A percentile compares a stretch with the other conserved stretches of the same genome.
These are phyloP conservation scores for Emydoidea blandingii DNA, from an alignment of 2,797 vertebrate species.

Conservation along the genomic window DNA sequence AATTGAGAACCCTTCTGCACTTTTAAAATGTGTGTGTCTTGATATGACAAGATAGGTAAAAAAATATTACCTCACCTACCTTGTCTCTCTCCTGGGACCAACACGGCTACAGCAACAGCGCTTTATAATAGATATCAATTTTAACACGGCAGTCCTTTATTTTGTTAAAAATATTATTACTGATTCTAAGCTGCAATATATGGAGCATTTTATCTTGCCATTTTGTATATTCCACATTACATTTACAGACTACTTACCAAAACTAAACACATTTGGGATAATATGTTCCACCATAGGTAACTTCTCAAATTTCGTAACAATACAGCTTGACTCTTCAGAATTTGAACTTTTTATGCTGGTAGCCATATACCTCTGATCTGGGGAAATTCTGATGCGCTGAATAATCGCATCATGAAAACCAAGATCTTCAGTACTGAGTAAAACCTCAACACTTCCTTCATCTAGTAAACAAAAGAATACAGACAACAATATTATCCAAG, in stretches of 20 bases:
- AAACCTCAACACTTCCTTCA: constrained; percentile 79
- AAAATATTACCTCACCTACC: neutral
- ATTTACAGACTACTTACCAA: constrained; percentile 85
- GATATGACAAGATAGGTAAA: neutral
- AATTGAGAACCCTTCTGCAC: neutral
- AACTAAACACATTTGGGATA: constrained; percentile 89
- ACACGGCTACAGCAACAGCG: neutral
- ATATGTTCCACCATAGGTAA: constrained; percentile 72
- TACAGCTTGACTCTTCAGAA: constrained; percentile 84
- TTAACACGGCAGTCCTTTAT: neutral
- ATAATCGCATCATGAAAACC: constrained; percentile 82
- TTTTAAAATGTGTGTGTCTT: neutral
- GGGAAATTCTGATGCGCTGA: constrained; percentile 92
- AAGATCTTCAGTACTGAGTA: constrained; percentile 83
- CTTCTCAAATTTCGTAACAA: constrained; percentile 84
- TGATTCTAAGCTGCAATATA: neutral
- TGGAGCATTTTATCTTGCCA: neutral
- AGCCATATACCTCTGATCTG: constrained; percentile 87
- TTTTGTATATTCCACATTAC: neutral
- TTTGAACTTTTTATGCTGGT: constrained; percentile 83
- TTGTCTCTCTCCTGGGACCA: neutral
- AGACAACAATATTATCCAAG: neutral
- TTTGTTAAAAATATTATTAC: neutral
- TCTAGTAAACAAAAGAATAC: constrained; percentile 70
- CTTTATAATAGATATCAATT: neutral